Evolutionary conservation across 2,113 vertebrate species (phyloP).

Genomic region (Siphamia tubifer): DNA sequence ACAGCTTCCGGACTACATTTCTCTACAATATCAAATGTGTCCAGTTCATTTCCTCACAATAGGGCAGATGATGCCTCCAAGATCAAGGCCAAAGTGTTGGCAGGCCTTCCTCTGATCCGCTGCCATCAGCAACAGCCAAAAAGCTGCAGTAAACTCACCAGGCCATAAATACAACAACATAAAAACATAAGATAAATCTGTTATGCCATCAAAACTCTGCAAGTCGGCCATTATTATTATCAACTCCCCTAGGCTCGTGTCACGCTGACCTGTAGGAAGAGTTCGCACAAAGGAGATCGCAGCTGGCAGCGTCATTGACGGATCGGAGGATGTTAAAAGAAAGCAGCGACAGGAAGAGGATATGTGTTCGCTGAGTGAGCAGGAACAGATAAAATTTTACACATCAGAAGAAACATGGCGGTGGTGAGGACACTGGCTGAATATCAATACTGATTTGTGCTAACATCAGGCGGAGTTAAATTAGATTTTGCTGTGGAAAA

Average conservation of each 20-base stretch:
- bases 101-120: neutral
- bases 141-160: neutral
- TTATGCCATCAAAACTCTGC: neutral
- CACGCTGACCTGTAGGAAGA: no score
- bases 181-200: neutral
- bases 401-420: neutral
- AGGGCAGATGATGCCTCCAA: neutral
- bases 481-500: neutral
- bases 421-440: neutral
- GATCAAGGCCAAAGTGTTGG: neutral
- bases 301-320: no score
- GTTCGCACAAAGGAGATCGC: no score
- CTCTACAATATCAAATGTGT: neutral
- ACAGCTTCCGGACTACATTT: neutral
- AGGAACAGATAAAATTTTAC: neutral
- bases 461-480: neutral
- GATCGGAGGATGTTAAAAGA: no score
- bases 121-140: neutral
- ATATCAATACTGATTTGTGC: neutral
- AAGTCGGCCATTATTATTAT: no score
- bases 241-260: no score
- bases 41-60: conserved; percentile 12
- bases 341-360: neutral
- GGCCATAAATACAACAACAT: neutral
- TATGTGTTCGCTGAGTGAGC: neutral